phyloP scores from a whole-genome alignment of 1,140 invertebrate genomes.

The Leptopilina clavipes region DNA sequence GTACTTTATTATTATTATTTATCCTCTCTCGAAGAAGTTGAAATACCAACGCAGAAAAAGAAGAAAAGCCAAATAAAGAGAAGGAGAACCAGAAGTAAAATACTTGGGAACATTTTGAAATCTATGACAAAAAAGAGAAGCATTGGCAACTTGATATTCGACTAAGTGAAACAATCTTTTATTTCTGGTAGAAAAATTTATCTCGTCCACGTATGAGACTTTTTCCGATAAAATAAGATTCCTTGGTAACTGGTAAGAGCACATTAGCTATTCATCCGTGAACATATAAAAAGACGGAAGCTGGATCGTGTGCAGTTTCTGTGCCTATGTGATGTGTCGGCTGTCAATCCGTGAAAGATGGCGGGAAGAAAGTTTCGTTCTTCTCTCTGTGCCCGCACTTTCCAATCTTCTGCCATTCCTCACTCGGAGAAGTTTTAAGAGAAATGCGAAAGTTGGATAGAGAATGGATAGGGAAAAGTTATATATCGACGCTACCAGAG shows the following conservation, averaged over 20 bases:
- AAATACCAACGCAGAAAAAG: too few relatives aligned
- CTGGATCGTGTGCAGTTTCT: constrained; percentile 47
- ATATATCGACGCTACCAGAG: constrained; percentile 68
- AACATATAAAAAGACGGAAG: constrained; percentile 21
- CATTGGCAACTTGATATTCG: background rate
- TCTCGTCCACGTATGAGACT: constrained; percentile 19
- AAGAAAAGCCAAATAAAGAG: too few relatives aligned
- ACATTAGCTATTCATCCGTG: constrained; percentile 31
- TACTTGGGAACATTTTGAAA: too few relatives aligned
- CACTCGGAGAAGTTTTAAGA: constrained; percentile 66
- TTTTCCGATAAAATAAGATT: constrained; percentile 18
- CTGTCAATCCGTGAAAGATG: constrained; percentile 69
- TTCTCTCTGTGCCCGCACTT: constrained; percentile 47
- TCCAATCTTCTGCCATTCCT: constrained; percentile 41
- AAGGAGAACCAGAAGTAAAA: too few relatives aligned
- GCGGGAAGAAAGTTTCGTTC: constrained; percentile 66
- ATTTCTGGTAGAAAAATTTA: constrained; percentile 4
- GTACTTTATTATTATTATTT: too few relatives aligned
- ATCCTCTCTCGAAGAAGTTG: too few relatives aligned
- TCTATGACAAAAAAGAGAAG: too few relatives aligned
- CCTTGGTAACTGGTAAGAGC: constrained; percentile 6
- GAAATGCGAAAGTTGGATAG: constrained; percentile 72
- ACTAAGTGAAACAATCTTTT: constrained; percentile 22
- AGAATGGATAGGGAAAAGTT: constrained; percentile 70
- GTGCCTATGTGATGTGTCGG: constrained; percentile 64